phyloP scores from a whole-genome alignment of 1,140 invertebrate species.

The Brachionus plicatilis region DNA sequence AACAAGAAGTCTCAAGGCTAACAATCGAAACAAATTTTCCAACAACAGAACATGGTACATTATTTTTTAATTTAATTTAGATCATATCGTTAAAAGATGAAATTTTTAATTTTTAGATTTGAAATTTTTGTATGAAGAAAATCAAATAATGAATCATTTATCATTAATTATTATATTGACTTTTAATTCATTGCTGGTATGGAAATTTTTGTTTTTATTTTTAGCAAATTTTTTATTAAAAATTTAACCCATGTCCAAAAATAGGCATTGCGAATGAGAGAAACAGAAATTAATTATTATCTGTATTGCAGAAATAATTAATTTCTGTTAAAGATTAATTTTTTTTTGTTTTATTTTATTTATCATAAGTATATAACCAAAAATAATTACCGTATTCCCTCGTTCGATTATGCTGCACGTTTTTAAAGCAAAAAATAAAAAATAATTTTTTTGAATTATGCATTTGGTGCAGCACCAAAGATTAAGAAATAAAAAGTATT shows the following conservation, averaged over 20 bases:
- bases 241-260: conserved; percentile 44
- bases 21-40: neutral
- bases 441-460: no score
- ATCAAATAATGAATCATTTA: conserved; percentile 26
- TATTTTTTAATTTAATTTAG: neutral
- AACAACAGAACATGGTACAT: neutral
- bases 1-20: neutral
- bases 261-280: neutral
- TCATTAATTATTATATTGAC: conserved; percentile 17
- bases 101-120: neutral
- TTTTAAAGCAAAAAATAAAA: no score
- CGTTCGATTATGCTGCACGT: no score
- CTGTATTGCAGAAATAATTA: no score
- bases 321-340: no score
- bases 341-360: no score
- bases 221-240: conserved; percentile 57
- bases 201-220: neutral
- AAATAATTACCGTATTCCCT: no score
- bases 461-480: no score
- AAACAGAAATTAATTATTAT: no score
- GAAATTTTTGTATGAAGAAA: neutral
- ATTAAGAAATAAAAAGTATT: no score
- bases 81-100: neutral
- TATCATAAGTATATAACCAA: no score
- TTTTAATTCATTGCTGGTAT: conserved; percentile 24